Base-by-base conservation (phyloP, 1,140 invertebrate genomes). In the Stegodyphus dumicola region DNA sequence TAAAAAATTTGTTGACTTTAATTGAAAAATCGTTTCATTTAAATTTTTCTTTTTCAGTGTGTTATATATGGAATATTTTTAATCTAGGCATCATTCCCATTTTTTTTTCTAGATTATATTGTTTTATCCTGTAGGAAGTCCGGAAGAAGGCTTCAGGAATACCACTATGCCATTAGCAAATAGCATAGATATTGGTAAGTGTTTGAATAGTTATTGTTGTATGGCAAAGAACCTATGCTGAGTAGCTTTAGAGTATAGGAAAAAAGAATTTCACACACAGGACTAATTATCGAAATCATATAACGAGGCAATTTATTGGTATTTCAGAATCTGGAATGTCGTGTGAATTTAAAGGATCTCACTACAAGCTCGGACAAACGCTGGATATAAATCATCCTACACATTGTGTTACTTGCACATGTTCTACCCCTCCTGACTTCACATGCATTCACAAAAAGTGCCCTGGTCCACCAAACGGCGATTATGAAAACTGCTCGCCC, bases 401-500 rank as follows among this genome's bases (percentile, higher is more conserved):
- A 13, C 56, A 79, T 48, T 88, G 87, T 73, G 77, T 87, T 10
- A 84, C 87, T 7, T 88, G 87, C 52, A 75, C 52, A 7, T 88
- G 87, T 67, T 9, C 33, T n/a, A 71, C 80, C 11, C 87, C 87
- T 9, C 87, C 87, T 0, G 86, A 88, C 6, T 83, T 88, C 53
- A 88, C 87, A 6, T 88, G 87, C 70, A 54, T 88, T 7, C 86
- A 86, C 15, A 67, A 17, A 33, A 77, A 15, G 18, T 86, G 85
- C 17, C 70, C 70, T 7, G 17, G 54, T 76, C 77, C 77, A 11
- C 69, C 85, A 2, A 86, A 86, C 48, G 60, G 78, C n/a, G 77
- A 86, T 52, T 79, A 78, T 48, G 64, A 74, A n/a, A 86, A 67
- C 18, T 86, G 85, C 18, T 11, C 7, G 0, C n/a, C 64, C 7